A percentile compares a stretch with the other conserved stretches of the same genome.
phyloP scores from a whole-genome alignment of 2,797 vertebrate genomes.

The Danionella dracula region DNA sequence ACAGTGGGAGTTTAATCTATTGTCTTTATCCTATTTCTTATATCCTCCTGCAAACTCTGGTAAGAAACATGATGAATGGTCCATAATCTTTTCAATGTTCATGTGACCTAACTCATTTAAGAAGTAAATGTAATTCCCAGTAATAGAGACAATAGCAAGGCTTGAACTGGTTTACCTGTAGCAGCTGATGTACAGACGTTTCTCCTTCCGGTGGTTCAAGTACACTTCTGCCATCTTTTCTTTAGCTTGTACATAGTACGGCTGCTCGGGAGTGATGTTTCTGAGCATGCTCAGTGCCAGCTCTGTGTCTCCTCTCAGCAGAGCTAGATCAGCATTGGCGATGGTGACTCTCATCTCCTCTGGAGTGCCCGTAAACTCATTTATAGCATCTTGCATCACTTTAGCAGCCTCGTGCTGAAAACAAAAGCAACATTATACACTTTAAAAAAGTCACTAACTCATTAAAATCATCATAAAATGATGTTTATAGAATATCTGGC shows the following conservation, averaged over 20 bases:
- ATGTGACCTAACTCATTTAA: too few species aligned
- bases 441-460: too few species aligned
- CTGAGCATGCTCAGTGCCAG: constrained; percentile 87
- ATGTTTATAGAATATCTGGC: too few species aligned
- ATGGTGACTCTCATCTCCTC: constrained; percentile 90
- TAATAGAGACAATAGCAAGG: too few species aligned
- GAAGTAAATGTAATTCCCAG: too few species aligned
- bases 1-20: too few species aligned
- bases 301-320: constrained; percentile 85
- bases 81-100: too few species aligned
- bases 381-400: constrained; percentile 94
- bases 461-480: too few species aligned
- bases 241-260: constrained; percentile 90
- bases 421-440: constrained; percentile 1
- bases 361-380: constrained; percentile 89
- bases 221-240: constrained; percentile 96
- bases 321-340: constrained; percentile 84
- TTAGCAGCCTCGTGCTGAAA: constrained; percentile 92
- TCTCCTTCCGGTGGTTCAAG: constrained; percentile 88
- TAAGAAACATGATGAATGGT: too few species aligned
- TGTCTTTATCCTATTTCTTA: too few species aligned
- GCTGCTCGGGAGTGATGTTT: constrained; percentile 85
- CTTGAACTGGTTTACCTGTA: constrained; percentile 77
- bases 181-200: constrained; percentile 85
- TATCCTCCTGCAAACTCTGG: too few species aligned